A percentile compares a stretch with the other conserved stretches of the same genome.
Conservation (phyloP, 37 sponge, comb jelly and placozoan genomes). For the Corticium candelabrum region DNA sequence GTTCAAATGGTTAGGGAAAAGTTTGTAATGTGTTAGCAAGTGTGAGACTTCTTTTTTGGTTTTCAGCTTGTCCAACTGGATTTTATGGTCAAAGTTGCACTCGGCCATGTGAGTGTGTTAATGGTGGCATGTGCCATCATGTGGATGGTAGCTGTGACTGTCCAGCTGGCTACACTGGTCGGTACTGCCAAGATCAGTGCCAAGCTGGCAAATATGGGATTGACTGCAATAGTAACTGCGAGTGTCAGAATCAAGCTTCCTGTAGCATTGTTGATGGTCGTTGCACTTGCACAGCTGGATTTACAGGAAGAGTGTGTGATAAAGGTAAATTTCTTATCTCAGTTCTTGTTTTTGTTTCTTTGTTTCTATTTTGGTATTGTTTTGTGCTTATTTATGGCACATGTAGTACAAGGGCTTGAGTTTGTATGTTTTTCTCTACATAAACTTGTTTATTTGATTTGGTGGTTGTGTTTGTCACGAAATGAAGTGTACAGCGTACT, state of each 20-base stretch:
- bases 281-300: background rate
- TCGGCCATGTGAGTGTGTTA: background rate
- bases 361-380: too few species aligned
- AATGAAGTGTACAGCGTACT: too few species aligned
- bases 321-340: too few species aligned
- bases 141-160: background rate
- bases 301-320: background rate
- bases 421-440: background rate
- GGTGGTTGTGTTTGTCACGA: too few species aligned
- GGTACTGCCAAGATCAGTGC: background rate
- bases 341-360: too few species aligned
- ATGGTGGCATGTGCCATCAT: background rate
- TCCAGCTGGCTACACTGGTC: background rate
- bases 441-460: background rate
- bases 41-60: too few species aligned
- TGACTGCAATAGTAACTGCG: background rate
- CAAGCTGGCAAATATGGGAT: background rate
- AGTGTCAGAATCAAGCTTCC: background rate
- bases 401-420: too few species aligned
- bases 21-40: too few species aligned
- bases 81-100: background rate
- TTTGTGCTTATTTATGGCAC: too few species aligned
- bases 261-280: background rate
- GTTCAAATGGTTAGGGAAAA: background rate
- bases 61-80: background rate